Evolutionary conservation across 2,888 invertebrate species (phyloP).

Genomic region (Apotomis betuletana): DNA sequence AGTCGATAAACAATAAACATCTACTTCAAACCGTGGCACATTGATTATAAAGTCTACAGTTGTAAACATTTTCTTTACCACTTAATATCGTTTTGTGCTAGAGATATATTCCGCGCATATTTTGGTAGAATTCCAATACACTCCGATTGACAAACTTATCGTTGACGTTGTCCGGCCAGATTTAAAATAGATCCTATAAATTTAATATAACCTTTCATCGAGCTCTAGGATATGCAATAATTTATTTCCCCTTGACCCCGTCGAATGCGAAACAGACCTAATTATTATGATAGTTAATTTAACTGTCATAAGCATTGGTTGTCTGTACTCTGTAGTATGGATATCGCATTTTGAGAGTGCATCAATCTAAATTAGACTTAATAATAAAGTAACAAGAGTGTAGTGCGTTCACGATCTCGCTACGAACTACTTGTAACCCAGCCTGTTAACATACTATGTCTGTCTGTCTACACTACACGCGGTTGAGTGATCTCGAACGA

Average conservation of each 20-base stretch:
- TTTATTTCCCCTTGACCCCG: constrained; percentile 57
- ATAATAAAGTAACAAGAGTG: not conserved
- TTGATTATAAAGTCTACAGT: constrained; percentile 14
- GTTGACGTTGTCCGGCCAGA: constrained; percentile 4
- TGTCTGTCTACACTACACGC: constrained; percentile 29
- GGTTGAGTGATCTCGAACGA: constrained; percentile 45
- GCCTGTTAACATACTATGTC: constrained; percentile 20
- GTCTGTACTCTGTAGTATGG: constrained; percentile 43
- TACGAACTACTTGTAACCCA: not conserved
- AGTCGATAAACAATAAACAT: not conserved
- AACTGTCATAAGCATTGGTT: constrained; percentile 62
- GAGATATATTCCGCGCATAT: constrained; percentile 7
- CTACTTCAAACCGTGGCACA: not conserved
- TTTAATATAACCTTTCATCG: constrained; percentile 28
- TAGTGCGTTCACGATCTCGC: not conserved
- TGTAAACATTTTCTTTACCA: not conserved
- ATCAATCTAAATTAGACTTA: constrained; percentile 8
- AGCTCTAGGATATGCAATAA: constrained; percentile 41
- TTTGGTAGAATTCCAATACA: constrained; percentile 39
- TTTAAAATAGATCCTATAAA: constrained; percentile 28
- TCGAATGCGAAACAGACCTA: constrained; percentile 51
- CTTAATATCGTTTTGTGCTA: not conserved
- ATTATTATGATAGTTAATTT: constrained; percentile 58
- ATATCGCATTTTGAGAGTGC: constrained; percentile 7
- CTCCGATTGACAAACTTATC: constrained; percentile 38